Conservation (phyloP, 1,140 invertebrate genomes). For the Cardiocondyla obscurior region DNA sequence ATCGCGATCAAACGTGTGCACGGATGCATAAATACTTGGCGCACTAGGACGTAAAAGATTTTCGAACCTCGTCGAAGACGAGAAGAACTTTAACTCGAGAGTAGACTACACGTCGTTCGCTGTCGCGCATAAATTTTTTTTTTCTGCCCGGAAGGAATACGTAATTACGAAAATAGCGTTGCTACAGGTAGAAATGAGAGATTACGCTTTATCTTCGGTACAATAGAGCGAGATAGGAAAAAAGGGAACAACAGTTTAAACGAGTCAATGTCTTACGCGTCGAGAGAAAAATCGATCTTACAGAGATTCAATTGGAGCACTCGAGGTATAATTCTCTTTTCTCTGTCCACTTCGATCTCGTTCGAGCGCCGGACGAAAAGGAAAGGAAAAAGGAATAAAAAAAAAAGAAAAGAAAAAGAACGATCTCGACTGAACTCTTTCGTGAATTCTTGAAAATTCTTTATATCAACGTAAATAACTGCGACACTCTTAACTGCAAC, state of each 20-base stretch:
- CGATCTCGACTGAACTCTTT: conserved; percentile 8
- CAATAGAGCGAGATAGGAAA: background rate
- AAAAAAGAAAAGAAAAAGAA: background rate
- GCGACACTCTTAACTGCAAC: background rate
- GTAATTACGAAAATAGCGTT: background rate
- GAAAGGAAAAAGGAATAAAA: background rate
- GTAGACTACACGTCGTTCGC: background rate
- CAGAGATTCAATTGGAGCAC: conserved; percentile 30
- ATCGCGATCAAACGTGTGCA: background rate
- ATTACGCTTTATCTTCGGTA: background rate
- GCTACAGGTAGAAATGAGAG: background rate
- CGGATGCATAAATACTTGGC: background rate
- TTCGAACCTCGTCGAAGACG: background rate
- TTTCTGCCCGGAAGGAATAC: background rate
- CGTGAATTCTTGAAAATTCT: conserved; percentile 28
- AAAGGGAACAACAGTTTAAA: background rate
- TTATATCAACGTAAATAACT: conserved; percentile 10
- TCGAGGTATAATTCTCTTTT: conserved; percentile 49
- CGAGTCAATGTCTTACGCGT: background rate
- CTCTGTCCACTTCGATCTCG: conserved; percentile 36
- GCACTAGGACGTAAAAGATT: background rate
- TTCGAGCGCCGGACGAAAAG: conserved; percentile 17
- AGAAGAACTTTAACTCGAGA: background rate
- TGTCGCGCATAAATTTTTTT: background rate
- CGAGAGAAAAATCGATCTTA: conserved; percentile 17